Conservation (phyloP, 2,113 vertebrate genomes). For the Eclectus roratus region DNA sequence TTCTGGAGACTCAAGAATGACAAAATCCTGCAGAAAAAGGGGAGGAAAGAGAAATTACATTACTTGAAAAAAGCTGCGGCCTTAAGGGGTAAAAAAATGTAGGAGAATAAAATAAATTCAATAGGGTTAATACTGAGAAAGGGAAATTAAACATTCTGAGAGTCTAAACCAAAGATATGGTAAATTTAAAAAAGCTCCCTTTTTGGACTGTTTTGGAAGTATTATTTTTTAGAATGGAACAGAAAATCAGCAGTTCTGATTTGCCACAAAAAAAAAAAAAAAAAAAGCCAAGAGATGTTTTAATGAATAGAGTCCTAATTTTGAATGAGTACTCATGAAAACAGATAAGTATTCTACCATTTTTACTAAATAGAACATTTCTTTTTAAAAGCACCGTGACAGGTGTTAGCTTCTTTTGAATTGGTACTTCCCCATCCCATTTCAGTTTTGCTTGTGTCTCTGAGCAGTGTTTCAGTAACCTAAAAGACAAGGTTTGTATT, state of each 20-base stretch:
- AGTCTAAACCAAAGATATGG: background rate
- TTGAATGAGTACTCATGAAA: background rate
- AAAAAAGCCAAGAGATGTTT: background rate
- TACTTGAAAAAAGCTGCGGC: background rate
- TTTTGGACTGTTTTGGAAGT: background rate
- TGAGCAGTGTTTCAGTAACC: background rate
- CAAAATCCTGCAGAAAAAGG: background rate
- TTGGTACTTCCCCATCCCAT: background rate
- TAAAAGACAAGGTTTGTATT: background rate
- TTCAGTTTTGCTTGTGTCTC: background rate
- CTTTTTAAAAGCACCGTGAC: background rate
- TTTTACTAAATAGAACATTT: background rate
- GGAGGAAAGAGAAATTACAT: background rate
- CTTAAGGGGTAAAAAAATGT: background rate
- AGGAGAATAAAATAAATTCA: background rate
- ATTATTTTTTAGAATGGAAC: background rate
- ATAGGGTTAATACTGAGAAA: background rate
- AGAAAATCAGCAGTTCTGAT: background rate
- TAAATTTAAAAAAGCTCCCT: background rate
- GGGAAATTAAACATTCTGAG: background rate
- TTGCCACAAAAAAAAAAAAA: background rate
- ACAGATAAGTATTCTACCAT: background rate
- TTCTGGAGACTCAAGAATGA: background rate
- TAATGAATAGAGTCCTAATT: slow-evolving; percentile 17
- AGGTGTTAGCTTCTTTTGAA: background rate